Evolutionary conservation across 2,113 vertebrate genomes (phyloP).

Genomic region (Sialia sialis): DNA sequence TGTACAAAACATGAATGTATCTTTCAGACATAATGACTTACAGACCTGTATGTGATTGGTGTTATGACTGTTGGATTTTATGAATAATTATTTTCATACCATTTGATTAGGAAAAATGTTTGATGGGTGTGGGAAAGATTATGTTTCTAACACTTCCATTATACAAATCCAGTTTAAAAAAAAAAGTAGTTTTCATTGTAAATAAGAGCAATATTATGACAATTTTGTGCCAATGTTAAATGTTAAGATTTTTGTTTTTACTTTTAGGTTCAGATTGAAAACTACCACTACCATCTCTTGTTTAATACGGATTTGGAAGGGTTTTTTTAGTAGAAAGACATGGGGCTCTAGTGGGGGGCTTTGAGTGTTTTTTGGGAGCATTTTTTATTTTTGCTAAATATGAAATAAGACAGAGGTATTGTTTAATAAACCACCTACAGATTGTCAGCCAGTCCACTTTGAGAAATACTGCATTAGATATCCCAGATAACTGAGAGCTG

Average conservation of each 20-base stretch:
- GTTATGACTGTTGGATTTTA: slow-evolving; percentile 71
- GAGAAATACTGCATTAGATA: background rate
- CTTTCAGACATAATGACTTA: slow-evolving; percentile 66
- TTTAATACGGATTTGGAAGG: slow-evolving; percentile 41
- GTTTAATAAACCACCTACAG: background rate
- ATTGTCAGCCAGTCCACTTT: slow-evolving; percentile 42
- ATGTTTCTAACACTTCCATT: slow-evolving; percentile 60
- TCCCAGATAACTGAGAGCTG: background rate
- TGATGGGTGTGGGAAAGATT: slow-evolving; percentile 24
- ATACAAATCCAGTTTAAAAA: slow-evolving; percentile 59
- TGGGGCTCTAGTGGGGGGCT: background rate
- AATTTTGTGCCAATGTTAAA: slow-evolving; percentile 65
- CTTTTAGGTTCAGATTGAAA: slow-evolving; percentile 55
- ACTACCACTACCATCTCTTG: slow-evolving; percentile 29
- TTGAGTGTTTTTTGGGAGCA: slow-evolving; percentile 3
- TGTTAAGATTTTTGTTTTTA: slow-evolving; percentile 40
- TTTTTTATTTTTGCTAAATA: slow-evolving; percentile 44
- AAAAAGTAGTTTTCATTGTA: slow-evolving; percentile 54
- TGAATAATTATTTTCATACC: slow-evolving; percentile 73
- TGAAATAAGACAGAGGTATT: slow-evolving; percentile 29
- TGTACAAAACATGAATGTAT: slow-evolving; percentile 81
- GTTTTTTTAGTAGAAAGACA: background rate
- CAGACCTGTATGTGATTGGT: slow-evolving; percentile 57
- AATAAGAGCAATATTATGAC: slow-evolving; percentile 71
- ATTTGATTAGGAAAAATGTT: slow-evolving; percentile 56